Evolutionary conservation across 2,113 vertebrate species (phyloP).

Genomic region (Apaloderma vittatum): DNA sequence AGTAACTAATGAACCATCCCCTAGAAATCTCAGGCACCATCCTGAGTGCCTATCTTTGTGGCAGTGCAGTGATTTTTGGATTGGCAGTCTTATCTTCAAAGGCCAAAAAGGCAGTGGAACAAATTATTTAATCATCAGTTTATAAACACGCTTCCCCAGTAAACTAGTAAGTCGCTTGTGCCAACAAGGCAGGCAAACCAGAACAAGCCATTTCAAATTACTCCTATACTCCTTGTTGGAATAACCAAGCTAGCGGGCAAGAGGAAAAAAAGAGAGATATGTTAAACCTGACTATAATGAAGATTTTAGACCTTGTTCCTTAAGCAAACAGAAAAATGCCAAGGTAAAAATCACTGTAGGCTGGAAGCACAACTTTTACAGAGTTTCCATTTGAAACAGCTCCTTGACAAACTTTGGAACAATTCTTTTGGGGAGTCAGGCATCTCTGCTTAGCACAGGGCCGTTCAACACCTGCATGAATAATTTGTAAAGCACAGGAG

Average conservation of each 20-base stretch:
- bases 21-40: neutral
- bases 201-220: neutral
- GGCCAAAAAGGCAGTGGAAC: neutral
- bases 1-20: neutral
- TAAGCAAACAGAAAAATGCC: neutral
- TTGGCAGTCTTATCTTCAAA: neutral
- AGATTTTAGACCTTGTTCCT: neutral
- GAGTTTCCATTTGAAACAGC: neutral
- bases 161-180: neutral
- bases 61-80: neutral
- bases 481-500: neutral
- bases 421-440: neutral
- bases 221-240: neutral
- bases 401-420: neutral
- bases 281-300: neutral
- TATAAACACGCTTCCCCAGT: neutral
- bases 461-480: neutral
- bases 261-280: rapidly evolving
- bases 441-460: neutral
- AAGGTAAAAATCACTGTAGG: neutral
- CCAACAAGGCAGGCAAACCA: neutral
- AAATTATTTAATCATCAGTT: neutral
- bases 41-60: neutral
- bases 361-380: neutral
- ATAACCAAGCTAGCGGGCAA: neutral